These are phyloP conservation scores for Erebia palarica DNA, from an alignment of 2,888 invertebrate species.

Conservation along the genomic window DNA sequence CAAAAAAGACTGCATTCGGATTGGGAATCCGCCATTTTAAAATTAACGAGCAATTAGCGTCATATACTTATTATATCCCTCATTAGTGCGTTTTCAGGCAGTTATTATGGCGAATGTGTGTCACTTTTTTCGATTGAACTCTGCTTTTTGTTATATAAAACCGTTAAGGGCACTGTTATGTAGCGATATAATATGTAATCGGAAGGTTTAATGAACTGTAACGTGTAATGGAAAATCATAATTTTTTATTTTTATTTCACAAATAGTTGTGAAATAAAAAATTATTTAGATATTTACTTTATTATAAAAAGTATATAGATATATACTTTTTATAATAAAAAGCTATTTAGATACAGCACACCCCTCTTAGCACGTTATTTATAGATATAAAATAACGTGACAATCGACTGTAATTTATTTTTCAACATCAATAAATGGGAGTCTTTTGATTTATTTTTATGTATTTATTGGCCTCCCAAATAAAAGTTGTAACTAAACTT, in stretches of 20 bases:
- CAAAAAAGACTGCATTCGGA: constrained; percentile 24
- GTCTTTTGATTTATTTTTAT: too few relatives aligned
- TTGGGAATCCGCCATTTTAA: constrained; percentile 21
- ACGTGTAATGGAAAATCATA: neutral
- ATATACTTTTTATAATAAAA: too few relatives aligned
- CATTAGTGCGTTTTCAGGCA: constrained; percentile 28
- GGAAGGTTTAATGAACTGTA: constrained; percentile 30
- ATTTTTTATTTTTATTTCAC: neutral
- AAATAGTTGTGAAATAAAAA: too few relatives aligned
- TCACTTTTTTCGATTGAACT: constrained; percentile 19
- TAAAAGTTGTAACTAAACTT: too few relatives aligned
- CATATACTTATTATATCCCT: constrained; percentile 20
- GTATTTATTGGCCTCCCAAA: too few relatives aligned
- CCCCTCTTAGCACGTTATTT: too few relatives aligned
- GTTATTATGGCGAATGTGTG: constrained; percentile 27
- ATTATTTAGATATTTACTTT: too few relatives aligned
- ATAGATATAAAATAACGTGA: too few relatives aligned
- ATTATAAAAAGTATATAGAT: too few relatives aligned
- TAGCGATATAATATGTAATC: neutral
- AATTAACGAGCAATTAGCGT: constrained; percentile 33
- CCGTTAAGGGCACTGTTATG: constrained; percentile 30
- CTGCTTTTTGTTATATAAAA: constrained; percentile 9
- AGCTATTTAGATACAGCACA: too few relatives aligned
- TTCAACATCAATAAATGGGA: too few relatives aligned
- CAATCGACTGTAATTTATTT: too few relatives aligned